phyloP scores from a whole-genome alignment of 2,113 vertebrate species.

The Dryoscopus gambensis region DNA sequence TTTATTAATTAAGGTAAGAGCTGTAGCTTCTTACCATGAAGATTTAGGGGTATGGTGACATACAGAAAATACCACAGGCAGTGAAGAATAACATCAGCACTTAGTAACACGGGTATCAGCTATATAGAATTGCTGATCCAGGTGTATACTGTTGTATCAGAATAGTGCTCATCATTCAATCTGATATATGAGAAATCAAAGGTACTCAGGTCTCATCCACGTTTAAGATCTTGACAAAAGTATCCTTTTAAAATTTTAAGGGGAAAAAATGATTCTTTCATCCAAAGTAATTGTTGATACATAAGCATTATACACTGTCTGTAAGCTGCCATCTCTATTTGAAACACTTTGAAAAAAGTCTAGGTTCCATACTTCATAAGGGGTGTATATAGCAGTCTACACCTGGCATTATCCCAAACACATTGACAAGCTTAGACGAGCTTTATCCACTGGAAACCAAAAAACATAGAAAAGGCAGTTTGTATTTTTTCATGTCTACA shows the following conservation, averaged over 20 bases:
- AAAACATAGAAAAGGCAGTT: background rate
- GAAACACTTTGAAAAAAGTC: background rate
- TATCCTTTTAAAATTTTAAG: background rate
- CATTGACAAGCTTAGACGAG: background rate
- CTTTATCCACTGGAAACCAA: background rate
- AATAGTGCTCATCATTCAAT: background rate
- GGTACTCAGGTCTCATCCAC: background rate
- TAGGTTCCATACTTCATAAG: background rate
- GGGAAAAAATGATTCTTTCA: background rate
- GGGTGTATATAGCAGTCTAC: background rate
- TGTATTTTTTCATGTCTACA: background rate
- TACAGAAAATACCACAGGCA: background rate
- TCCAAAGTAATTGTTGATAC: background rate
- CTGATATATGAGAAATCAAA: background rate
- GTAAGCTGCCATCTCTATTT: background rate
- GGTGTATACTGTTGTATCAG: background rate
- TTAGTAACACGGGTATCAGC: background rate
- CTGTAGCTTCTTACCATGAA: background rate
- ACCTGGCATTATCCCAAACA: background rate
- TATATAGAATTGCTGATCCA: background rate
- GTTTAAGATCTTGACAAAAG: background rate
- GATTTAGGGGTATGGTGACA: background rate
- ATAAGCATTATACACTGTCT: background rate
- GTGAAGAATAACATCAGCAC: background rate
- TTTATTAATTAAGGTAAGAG: background rate